Evolutionary conservation across 2,888 invertebrate species (phyloP), one percentile per base, ranked within the genome.

Genomic region (Bellardia bayeri): DNA sequence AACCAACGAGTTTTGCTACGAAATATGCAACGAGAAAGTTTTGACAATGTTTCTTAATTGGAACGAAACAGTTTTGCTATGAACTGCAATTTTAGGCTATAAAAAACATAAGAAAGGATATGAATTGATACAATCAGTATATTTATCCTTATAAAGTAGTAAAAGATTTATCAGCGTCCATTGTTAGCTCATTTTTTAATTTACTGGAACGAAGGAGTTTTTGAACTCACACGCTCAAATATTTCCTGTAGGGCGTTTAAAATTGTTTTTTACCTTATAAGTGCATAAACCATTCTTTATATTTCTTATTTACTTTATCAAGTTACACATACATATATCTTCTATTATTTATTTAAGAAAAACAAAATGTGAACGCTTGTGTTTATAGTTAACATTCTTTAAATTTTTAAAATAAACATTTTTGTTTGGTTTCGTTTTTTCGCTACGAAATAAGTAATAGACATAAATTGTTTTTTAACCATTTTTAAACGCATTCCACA

Each of bases 341-440:
- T 42, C 4, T 45, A 2, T 13, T 40, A 66, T 66, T 66, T 45
- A 45, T 45, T 64, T 11, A n/a, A 54, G 3, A 37, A 40, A 56
- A n/a, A 42, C 13, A 75, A 23, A 49, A n/a, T 6, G 5, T 71
- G 8, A 49, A 45, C 16, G n/a, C 42, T 30, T 45, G 63, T 49
- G 45, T 49, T 14, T 61, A 49, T 75, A 63, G 63, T 75, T 76
- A 76, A 75, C 13, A 76, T 76, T 64, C 37, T 64, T 76, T 7
- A 54, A 64, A 78, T 66, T 54, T 2, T 66, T 66, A 6, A 40
- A 78, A 56, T 64, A 75, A 64, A 75, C 51, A 75, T 58, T 56
- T 72, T 51, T 69, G n/a, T 3, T 9, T 69, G 40, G 23, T 71
- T 71, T 37, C 3, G 5, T 40, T 71, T 71, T 37, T 7, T 5